Percentiles rank a stretch among this genome's conserved stretches.
Evolutionary conservation across 2,113 vertebrate genomes (phyloP).

Genomic region (Saccopteryx bilineata): DNA sequence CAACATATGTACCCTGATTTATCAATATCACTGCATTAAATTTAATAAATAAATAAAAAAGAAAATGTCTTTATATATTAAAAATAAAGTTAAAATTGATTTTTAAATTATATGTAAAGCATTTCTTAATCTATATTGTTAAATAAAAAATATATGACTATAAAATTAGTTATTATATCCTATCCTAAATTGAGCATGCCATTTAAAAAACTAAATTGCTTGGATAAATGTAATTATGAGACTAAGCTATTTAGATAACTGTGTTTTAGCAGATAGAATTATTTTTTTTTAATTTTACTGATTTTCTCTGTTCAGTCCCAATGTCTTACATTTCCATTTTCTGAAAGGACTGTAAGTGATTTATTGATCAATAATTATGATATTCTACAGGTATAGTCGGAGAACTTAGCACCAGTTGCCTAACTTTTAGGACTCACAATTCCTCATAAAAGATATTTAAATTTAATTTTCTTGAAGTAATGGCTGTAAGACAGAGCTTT

Average conservation of each 20-base stretch:
- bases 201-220: background rate
- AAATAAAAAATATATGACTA: background rate
- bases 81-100: background rate
- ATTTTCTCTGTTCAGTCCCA: background rate
- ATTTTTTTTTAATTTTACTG: background rate
- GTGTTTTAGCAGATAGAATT: background rate
- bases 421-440: background rate
- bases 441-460: background rate
- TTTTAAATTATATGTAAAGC: background rate
- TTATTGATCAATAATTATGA: background rate
- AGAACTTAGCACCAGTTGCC: background rate
- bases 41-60: too few species aligned
- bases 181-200: background rate
- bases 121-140: background rate
- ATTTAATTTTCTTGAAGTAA: background rate
- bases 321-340: background rate
- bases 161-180: background rate
- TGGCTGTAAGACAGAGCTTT: background rate
- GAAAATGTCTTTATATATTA: background rate
- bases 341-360: background rate
- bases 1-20: too few species aligned
- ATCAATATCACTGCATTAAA: too few species aligned
- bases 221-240: background rate
- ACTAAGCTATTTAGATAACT: background rate
- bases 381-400: background rate